phyloP scores from a whole-genome alignment of 2,113 vertebrate genomes.

The Eonycteris spelaea region DNA sequence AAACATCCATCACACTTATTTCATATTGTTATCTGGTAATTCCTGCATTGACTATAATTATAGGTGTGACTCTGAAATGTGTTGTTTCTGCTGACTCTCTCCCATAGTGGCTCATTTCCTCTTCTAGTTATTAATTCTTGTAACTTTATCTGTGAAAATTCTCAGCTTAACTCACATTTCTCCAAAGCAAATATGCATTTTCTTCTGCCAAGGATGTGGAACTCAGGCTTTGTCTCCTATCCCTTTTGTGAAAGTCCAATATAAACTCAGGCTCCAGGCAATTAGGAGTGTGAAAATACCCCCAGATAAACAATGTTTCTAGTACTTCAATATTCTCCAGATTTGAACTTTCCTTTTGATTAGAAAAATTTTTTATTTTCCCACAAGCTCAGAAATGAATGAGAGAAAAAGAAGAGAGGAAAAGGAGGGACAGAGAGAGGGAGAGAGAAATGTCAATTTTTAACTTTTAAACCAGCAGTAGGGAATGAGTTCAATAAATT shows the following conservation, averaged over 20 bases:
- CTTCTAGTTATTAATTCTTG: background rate
- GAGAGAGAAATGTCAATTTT: background rate
- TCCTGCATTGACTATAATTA: background rate
- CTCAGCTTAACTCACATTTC: conserved; percentile 6
- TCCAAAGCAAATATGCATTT: background rate
- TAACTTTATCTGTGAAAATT: background rate
- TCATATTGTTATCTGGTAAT: background rate
- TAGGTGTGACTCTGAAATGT: background rate
- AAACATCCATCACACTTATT: background rate
- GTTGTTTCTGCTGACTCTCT: background rate
- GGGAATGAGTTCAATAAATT: background rate
- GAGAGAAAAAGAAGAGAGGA: background rate
- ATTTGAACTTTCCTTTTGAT: background rate
- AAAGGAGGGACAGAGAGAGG: fast-evolving
- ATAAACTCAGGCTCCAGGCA: background rate
- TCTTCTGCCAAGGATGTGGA: background rate
- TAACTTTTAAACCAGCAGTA: background rate
- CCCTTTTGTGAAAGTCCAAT: background rate
- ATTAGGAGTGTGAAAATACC: background rate
- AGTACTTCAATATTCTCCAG: background rate
- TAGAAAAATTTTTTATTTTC: background rate
- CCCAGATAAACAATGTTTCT: background rate
- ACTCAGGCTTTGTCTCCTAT: background rate
- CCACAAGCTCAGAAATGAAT: background rate
- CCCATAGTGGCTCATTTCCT: background rate